phyloP scores from a whole-genome alignment of 2,113 vertebrate species.

The Eonycteris spelaea region DNA sequence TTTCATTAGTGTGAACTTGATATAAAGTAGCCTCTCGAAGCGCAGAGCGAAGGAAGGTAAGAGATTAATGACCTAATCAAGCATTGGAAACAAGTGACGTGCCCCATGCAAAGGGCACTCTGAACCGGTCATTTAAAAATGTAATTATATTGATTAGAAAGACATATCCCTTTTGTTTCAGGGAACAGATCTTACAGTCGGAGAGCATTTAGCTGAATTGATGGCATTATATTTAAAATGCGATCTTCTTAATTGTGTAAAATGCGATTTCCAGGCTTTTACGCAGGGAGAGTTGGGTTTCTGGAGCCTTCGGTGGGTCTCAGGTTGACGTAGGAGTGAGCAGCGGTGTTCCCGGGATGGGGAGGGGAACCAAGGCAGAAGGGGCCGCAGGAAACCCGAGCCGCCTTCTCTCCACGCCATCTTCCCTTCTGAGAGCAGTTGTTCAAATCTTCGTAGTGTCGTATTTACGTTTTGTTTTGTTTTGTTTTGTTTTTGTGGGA shows the following conservation, averaged over 20 bases:
- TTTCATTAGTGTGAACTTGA: constrained; percentile 62
- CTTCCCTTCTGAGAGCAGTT: background rate
- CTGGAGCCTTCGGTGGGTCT: background rate
- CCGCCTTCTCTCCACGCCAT: rapidly evolving
- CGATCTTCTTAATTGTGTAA: constrained; percentile 51
- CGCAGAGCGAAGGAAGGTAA: background rate
- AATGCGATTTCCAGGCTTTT: constrained; percentile 59
- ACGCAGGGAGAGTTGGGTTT: background rate
- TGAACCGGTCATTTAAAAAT: constrained; percentile 50
- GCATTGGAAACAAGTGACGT: constrained; percentile 36
- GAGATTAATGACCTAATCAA: constrained; percentile 48
- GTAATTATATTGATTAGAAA: constrained; percentile 64
- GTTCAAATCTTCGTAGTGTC: background rate
- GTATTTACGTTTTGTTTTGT: background rate
- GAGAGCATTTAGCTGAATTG: constrained; percentile 59
- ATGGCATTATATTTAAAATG: constrained; percentile 63
- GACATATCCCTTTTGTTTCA: constrained; percentile 52
- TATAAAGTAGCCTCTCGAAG: constrained; percentile 49
- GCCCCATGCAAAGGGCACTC: constrained; percentile 20
- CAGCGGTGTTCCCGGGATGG: background rate
- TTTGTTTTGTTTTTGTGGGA: background rate
- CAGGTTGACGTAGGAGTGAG: background rate
- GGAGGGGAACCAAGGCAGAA: background rate
- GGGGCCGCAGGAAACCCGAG: rapidly evolving
- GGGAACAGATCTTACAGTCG: constrained; percentile 35